Percentiles rank a stretch among this genome's conserved stretches.
These are phyloP conservation scores for Lytechinus variegatus DNA, from an alignment of 35 echinoderm and acorn worm genomes.

Conservation along the genomic window DNA sequence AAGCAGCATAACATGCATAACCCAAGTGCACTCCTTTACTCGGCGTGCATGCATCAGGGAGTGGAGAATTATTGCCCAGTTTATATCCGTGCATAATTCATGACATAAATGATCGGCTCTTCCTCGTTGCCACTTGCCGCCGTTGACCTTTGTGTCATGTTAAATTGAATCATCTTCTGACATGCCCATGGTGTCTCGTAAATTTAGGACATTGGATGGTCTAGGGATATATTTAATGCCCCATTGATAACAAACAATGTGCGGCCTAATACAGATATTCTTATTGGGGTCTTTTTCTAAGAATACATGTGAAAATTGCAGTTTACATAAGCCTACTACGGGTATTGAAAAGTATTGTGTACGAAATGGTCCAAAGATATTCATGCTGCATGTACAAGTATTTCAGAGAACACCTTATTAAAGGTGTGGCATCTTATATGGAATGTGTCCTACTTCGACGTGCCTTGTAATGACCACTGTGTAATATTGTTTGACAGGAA, in stretches of 20 bases:
- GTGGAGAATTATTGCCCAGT: constrained; percentile 10
- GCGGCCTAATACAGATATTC: too few species aligned
- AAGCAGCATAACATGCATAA: not conserved
- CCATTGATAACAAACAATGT: not conserved
- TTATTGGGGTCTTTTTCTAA: too few species aligned
- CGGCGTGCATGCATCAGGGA: not conserved
- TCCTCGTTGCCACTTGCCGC: not conserved
- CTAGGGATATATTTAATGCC: not conserved
- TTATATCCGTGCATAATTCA: constrained; percentile 13
- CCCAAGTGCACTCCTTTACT: not conserved
- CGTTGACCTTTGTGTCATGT: not conserved
- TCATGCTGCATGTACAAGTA: too few species aligned
- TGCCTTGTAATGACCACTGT: too few species aligned
- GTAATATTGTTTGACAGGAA: too few species aligned
- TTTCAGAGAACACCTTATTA: too few species aligned
- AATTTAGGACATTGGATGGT: not conserved
- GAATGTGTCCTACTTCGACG: too few species aligned
- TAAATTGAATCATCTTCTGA: not conserved
- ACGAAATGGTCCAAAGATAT: too few species aligned
- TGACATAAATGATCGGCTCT: constrained; percentile 11
- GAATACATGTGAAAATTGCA: too few species aligned
- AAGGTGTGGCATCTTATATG: too few species aligned
- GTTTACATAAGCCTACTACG: too few species aligned
- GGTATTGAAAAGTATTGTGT: too few species aligned
- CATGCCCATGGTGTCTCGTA: not conserved